Evolutionary conservation across 2,113 vertebrate species (phyloP).

Genomic region (Seriola quinqueradiata): DNA sequence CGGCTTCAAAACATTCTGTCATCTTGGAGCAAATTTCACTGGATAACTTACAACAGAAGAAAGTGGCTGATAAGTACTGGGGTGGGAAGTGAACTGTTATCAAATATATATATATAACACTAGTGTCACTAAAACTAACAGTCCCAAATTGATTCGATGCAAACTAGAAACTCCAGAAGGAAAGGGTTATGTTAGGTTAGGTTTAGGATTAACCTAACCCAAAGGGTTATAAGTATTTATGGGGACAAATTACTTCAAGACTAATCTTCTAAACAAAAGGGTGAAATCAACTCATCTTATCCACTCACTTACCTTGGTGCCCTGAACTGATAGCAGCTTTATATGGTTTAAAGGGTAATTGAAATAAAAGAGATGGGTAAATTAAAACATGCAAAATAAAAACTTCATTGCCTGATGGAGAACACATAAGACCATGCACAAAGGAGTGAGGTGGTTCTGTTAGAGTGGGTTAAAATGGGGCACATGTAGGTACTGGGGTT

Average conservation of each 20-base stretch:
- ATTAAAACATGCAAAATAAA: constrained; percentile 75
- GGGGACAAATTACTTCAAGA: not conserved
- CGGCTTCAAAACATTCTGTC: not conserved
- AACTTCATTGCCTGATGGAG: constrained; percentile 36
- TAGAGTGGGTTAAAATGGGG: not conserved
- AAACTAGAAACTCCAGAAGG: not conserved
- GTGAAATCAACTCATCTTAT: constrained; percentile 36
- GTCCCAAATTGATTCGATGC: not conserved
- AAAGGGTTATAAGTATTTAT: not conserved
- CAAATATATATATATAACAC: not conserved
- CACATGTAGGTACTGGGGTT: not conserved
- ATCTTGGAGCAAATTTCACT: constrained; percentile 7
- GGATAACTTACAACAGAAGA: constrained; percentile 16
- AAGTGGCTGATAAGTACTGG: not conserved
- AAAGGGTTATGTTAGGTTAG: not conserved
- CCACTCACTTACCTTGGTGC: constrained; percentile 78
- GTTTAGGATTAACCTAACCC: not conserved
- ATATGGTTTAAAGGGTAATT: constrained; percentile 70
- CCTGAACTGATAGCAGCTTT: constrained; percentile 84
- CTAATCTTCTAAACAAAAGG: constrained; percentile 12
- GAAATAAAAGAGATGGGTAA: constrained; percentile 73
- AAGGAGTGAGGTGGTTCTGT: not conserved
- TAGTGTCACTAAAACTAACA: not conserved
- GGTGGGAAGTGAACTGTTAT: not conserved
- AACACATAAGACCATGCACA: not conserved